Base-by-base conservation (phyloP, 2,888 invertebrate genomes). In the Heliconius aoede region DNA sequence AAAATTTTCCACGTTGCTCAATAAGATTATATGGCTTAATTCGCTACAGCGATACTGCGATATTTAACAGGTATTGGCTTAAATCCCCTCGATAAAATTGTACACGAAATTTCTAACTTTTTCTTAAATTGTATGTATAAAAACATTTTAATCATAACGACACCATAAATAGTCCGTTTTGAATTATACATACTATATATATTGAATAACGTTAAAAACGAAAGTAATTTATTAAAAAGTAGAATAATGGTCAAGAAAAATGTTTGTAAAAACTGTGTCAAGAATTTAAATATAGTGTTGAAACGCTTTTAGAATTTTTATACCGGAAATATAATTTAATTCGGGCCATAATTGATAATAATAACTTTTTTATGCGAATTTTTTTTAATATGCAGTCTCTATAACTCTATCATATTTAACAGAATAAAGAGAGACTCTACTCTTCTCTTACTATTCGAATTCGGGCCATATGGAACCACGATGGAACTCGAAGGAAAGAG, bases 201-300 rank as follows among this genome's bases (percentile, higher is more conserved):
- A 55, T 55, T 55, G 55, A 55, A 55, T 55, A 55, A n/a, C 55
- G 11, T 55, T 55, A n/a, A 55, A 46, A n/a, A 55, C 55, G 9
- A 55, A 55, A 15, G 24, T 60, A 26, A 15, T n/a, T 64, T 36
- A 7, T 62, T 15, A 65, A 32, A 64, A 65, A 9, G 4, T 36
- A 36, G 24, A 65, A 36, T 65, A 24, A 32, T 13, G 3, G 24
- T 7, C 7, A 65, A 15, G 46, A 46, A 46, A 46, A 7, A 46
- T 7, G 18, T 18, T 46, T 21, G 46, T 21, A 65, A 36, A 65
- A 65, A 65, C 36, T 65, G 18, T 36, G 65, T 65, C 65, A 65
- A 65, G 36, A 65, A 65, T 65, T 65, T 24, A 65, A 65, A 65
- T 24, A 32, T n/a, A n/a, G 36, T 36, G 65, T 40, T 40, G 15